Evolutionary conservation across 2,797 vertebrate species (phyloP), one percentile per base, ranked within the genome.

Genomic region (Dermochelys coriacea): DNA sequence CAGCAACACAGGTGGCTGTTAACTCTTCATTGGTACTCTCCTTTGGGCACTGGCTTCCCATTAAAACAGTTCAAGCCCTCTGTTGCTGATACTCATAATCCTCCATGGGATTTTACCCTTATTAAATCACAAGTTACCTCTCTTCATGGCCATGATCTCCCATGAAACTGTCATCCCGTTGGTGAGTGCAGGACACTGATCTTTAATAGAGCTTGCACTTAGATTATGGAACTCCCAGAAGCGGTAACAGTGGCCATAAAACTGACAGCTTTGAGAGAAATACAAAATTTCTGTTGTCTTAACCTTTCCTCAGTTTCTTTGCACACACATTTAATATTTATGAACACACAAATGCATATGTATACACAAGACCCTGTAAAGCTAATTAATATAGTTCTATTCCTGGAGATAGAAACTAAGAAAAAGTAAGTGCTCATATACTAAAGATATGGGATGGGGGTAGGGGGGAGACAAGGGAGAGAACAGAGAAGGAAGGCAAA

Each of bases 1-100:
- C 52, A 85, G 84, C 88, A 86, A 87, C 47, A 8, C 88, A 80
- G 61, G 54, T 85, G 97, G 51, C 85, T 94, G 34, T 78, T 93
- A 93, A 75, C 12, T 11, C 83, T 95, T 91, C 71, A 84, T 71
- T 85, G 86, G 37, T 92, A 59, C 86, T 94, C 85, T 87, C 55
- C 82, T 90, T 34, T 52, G 12, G 29, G 21, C 51, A 19, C 7
- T 29, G 37, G 8, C 41, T 93, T 94, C 54, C 84, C 93, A 1
- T 92, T 85, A 87, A 96, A 81, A 68, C 50, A 6, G 75, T 78
- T 95, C 34, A 29, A 84, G 37, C 55, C 55, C 85, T 96, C 87
- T 82, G 47, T 86, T 88, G 82, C 93, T 89, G 45, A 84, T 88
- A 77, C 92, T 80, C 51, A 61, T 61, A 61, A 61, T 61, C 80